A percentile compares a stretch with the other conserved stretches of the same genome.
Evolutionary conservation across 2,113 vertebrate genomes (phyloP).

Genomic region (Sorex fumeus): DNA sequence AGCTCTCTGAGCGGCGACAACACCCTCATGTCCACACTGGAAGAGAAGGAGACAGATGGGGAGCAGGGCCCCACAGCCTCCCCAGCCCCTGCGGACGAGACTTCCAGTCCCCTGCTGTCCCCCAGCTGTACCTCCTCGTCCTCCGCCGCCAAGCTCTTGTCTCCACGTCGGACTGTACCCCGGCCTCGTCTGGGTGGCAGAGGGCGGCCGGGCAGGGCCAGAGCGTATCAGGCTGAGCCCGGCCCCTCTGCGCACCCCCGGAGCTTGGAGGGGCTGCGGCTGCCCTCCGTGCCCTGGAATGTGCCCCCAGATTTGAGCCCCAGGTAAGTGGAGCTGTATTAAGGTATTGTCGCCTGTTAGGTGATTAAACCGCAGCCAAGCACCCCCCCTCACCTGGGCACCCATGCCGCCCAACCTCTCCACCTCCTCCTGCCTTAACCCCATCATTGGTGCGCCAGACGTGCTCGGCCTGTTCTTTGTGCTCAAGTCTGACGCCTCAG

Average conservation of each 20-base stretch:
- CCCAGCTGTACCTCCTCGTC: conserved; percentile 81
- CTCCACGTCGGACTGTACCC: conserved; percentile 46
- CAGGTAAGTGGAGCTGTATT: conserved; percentile 79
- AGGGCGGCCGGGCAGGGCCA: conserved; percentile 72
- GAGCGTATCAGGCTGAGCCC: conserved; percentile 61
- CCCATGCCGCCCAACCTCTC: not conserved
- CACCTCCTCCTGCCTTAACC: not conserved
- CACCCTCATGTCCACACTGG: conserved; percentile 81
- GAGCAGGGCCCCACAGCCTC: conserved; percentile 69
- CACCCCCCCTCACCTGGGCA: not conserved
- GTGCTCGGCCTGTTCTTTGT: not conserved
- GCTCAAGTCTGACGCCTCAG: not conserved
- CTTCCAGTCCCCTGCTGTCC: conserved; percentile 80
- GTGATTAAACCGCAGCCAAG: no score
- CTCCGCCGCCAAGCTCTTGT: conserved; percentile 77
- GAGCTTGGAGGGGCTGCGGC: conserved; percentile 78
- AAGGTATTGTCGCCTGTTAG: not conserved
- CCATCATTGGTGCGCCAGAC: not conserved
- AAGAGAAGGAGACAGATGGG: conserved; percentile 83
- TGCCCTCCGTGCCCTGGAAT: conserved; percentile 80
- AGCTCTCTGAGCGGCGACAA: conserved; percentile 79
- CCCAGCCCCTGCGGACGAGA: conserved; percentile 72
- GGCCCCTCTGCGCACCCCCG: conserved; percentile 72
- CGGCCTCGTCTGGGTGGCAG: conserved; percentile 58
- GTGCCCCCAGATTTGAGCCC: conserved; percentile 87